Evolutionary conservation across 2,888 invertebrate species (phyloP).

Genomic region (Lithophane socia): DNA sequence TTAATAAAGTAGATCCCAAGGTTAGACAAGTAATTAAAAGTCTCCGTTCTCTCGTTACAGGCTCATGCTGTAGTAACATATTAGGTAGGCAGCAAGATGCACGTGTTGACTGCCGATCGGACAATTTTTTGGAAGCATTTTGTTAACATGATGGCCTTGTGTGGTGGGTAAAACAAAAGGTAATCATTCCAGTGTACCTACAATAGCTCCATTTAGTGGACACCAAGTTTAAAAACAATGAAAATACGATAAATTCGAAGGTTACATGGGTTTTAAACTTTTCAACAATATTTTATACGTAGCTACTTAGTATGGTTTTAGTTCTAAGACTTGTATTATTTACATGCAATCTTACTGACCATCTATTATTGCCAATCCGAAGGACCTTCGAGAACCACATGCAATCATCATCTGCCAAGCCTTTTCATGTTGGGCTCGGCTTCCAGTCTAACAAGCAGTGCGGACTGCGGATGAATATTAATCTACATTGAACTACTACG

Average conservation of each 20-base stretch:
- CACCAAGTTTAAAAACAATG: neutral
- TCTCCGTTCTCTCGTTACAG: neutral
- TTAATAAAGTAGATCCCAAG: conserved; percentile 7
- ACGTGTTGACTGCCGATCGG: neutral
- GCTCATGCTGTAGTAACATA: neutral
- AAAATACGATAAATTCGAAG: neutral
- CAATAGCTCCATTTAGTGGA: neutral
- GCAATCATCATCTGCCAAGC: neutral
- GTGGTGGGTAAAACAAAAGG: no score
- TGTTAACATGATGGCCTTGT: neutral
- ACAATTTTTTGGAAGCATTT: neutral
- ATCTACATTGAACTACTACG: neutral
- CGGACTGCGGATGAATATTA: neutral
- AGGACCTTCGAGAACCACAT: neutral
- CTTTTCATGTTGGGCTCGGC: neutral
- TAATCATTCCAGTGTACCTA: neutral
- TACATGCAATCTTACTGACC: neutral
- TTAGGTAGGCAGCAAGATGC: neutral
- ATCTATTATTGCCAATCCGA: neutral
- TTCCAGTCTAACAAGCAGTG: neutral
- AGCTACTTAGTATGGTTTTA: neutral
- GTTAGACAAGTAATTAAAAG: conserved; percentile 23
- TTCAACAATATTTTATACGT: neutral
- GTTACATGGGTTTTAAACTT: neutral
- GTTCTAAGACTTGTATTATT: neutral